These are phyloP conservation scores for Mylabris phalerata DNA, from an alignment of 1,140 invertebrate genomes.

Conservation along the genomic window DNA sequence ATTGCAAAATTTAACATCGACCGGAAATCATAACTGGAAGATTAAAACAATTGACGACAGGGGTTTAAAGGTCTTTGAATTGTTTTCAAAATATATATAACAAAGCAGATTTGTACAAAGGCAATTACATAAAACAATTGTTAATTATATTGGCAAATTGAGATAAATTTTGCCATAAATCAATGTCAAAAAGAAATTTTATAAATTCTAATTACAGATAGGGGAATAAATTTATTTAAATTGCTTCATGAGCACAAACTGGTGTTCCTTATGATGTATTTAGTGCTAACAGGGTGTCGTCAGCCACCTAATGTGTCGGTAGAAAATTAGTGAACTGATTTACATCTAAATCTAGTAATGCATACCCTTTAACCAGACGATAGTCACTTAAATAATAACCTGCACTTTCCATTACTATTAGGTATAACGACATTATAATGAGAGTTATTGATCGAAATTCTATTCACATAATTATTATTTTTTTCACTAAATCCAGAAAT, in stretches of 20 bases:
- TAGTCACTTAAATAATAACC: slow-evolving; percentile 14
- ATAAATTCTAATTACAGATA: too few species aligned
- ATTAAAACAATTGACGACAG: slow-evolving; percentile 5
- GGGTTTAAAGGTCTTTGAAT: too few species aligned
- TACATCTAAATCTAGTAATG: slow-evolving; percentile 17
- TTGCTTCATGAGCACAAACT: slow-evolving; percentile 1
- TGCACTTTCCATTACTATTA: slow-evolving; percentile 11
- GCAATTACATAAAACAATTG: background rate
- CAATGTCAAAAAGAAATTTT: too few species aligned
- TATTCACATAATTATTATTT: too few species aligned
- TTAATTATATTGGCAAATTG: too few species aligned
- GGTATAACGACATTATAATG: slow-evolving; percentile 7
- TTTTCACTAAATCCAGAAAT: too few species aligned
- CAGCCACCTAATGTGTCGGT: slow-evolving; percentile 16
- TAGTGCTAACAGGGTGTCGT: slow-evolving; percentile 15
- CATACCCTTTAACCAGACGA: slow-evolving; percentile 13
- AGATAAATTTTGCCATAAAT: too few species aligned
- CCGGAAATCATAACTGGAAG: slow-evolving; percentile 12
- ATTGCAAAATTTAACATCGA: slow-evolving; percentile 12
- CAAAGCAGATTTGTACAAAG: slow-evolving; percentile 1
- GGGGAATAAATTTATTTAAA: too few species aligned
- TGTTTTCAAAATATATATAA: too few species aligned
- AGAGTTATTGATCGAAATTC: background rate
- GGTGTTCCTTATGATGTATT: slow-evolving; percentile 17
- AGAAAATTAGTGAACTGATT: slow-evolving; percentile 17